phyloP scores from a whole-genome alignment of 2,888 invertebrate genomes.

The Dolomedes plantarius region DNA sequence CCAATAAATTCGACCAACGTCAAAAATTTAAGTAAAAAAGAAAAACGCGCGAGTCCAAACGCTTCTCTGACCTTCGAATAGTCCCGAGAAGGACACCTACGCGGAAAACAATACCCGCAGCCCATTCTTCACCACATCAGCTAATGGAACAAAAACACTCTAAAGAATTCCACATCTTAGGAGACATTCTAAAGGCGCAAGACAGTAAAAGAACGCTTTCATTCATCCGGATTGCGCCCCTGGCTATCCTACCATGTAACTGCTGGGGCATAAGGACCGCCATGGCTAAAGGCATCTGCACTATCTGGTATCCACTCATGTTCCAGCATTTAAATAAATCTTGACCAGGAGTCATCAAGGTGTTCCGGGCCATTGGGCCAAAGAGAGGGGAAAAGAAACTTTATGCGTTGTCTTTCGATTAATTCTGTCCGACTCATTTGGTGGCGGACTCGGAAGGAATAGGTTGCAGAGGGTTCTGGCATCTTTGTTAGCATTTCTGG shows the following conservation, averaged over 20 bases:
- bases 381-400: slow-evolving; percentile 28
- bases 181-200: slow-evolving; percentile 2
- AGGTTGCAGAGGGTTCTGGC: background rate
- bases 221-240: background rate
- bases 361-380: slow-evolving; percentile 60
- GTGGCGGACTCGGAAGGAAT: background rate
- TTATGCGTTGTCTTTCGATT: slow-evolving; percentile 60
- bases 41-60: too few species aligned
- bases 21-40: too few species aligned
- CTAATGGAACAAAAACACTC: slow-evolving; percentile 49
- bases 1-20: too few species aligned
- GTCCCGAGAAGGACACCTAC: background rate
- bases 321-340: slow-evolving; percentile 65
- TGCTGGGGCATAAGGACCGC: background rate
- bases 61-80: too few species aligned
- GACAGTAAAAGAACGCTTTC: background rate
- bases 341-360: slow-evolving; percentile 57
- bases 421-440: slow-evolving; percentile 64
- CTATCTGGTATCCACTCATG: background rate
- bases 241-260: background rate
- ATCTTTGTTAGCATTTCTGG: background rate
- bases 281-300: background rate
- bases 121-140: slow-evolving; percentile 48
- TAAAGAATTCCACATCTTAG: slow-evolving; percentile 28
- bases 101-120: background rate